Percentiles rank a stretch among this genome's conserved stretches.
phyloP scores from a whole-genome alignment of 2,888 invertebrate genomes.

The Patella pellucida region DNA sequence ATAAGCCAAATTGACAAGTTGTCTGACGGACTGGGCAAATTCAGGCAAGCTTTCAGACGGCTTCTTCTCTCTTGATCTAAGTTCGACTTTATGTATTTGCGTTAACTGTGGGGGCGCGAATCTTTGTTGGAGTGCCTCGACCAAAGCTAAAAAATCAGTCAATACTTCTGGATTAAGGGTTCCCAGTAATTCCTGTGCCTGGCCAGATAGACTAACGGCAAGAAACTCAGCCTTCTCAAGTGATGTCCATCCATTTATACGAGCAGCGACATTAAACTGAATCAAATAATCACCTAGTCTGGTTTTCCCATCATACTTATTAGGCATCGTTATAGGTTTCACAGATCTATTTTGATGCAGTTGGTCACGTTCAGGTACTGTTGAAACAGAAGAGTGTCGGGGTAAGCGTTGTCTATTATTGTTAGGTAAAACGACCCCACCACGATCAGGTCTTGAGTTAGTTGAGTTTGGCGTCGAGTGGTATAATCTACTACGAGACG shows the following conservation, averaged over 20 bases:
- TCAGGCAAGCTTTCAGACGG: neutral
- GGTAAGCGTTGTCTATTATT: no score
- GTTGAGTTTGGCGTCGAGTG: no score
- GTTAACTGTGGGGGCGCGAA: conserved; percentile 1
- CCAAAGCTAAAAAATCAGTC: neutral
- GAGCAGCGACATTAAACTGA: neutral
- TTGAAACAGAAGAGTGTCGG: no score
- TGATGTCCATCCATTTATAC: neutral
- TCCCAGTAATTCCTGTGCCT: neutral
- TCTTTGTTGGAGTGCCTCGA: neutral
- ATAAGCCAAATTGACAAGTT: neutral
- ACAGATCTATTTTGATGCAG: neutral
- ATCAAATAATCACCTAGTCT: conserved; percentile 3
- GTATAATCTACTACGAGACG: no score
- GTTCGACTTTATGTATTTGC: neutral
- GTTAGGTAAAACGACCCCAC: no score
- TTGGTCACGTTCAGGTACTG: neutral
- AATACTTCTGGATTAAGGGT: neutral
- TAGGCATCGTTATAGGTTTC: neutral
- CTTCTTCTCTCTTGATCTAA: neutral
- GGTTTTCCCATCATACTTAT: neutral
- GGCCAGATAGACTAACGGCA: neutral
- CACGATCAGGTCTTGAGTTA: no score
- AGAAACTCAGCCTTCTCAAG: neutral
- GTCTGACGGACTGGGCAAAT: neutral